These are phyloP conservation scores for Stylophora pistillata DNA, from an alignment of 64 coral and sea anemone species.

Conservation along the genomic window DNA sequence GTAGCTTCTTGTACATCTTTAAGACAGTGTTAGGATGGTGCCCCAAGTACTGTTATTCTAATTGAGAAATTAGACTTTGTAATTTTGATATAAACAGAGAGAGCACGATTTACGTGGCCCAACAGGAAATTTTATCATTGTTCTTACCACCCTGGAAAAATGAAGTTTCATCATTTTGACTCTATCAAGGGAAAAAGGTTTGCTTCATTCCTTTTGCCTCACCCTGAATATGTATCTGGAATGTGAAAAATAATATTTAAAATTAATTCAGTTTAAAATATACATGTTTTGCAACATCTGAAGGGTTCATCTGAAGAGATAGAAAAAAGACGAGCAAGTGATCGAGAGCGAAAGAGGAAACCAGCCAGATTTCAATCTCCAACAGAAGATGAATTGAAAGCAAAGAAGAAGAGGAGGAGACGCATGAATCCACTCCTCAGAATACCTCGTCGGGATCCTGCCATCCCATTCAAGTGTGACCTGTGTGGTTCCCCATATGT, in stretches of 20 bases:
- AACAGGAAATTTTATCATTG: too few species aligned
- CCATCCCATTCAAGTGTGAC: conserved; percentile 93
- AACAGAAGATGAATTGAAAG: conserved; percentile 54
- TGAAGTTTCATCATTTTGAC: too few species aligned
- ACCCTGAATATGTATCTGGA: background rate
- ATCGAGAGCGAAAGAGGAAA: conserved; percentile 84
- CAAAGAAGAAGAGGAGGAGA: conserved; percentile 75
- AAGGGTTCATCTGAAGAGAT: conserved; percentile 32
- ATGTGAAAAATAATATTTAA: background rate
- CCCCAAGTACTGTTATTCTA: too few species aligned
- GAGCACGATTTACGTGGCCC: too few species aligned
- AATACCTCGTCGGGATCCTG: conserved; percentile 41
- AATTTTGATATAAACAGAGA: too few species aligned
- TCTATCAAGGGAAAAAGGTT: too few species aligned
- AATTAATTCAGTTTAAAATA: background rate
- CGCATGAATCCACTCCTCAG: conserved; percentile 47
- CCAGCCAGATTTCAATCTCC: conserved; percentile 68
- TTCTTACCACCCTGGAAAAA: too few species aligned
- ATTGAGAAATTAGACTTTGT: too few species aligned
- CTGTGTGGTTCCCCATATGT: conserved; percentile 96
- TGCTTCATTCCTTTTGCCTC: too few species aligned
- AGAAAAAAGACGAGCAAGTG: conserved; percentile 56
- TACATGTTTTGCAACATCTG: background rate
- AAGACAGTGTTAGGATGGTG: too few species aligned
- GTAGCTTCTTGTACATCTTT: too few species aligned